A percentile compares a stretch with the other conserved stretches of the same genome.
These are phyloP conservation scores for Tubulanus polymorphus DNA, from an alignment of 2,888 invertebrate species.

Conservation along the genomic window DNA sequence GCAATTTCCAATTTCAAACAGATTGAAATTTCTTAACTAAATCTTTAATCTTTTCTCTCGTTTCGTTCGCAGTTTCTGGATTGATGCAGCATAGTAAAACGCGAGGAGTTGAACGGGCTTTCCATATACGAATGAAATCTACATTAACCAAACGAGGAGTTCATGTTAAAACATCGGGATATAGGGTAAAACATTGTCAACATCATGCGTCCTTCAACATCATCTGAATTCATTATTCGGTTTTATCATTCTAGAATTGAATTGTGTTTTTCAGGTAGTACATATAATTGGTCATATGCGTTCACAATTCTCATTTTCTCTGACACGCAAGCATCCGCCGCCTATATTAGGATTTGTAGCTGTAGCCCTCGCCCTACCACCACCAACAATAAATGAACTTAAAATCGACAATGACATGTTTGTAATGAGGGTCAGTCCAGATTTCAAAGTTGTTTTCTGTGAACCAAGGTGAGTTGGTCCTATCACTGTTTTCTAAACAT, in stretches of 20 bases:
- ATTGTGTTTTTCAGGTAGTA: conserved; percentile 71
- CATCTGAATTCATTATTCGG: too few relatives aligned
- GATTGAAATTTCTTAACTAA: conserved; percentile 1
- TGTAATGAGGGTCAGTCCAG: conserved; percentile 91
- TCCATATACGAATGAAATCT: conserved; percentile 94
- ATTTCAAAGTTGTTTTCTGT: conserved; percentile 94
- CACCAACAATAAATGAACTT: conserved; percentile 95
- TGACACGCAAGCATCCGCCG: conserved; percentile 67
- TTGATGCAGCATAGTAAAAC: conserved; percentile 43
- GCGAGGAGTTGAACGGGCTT: conserved; percentile 37
- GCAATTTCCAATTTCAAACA: not conserved
- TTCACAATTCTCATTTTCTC: conserved; percentile 88
- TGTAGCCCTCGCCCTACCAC: conserved; percentile 90
- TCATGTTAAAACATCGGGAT: conserved; percentile 52
- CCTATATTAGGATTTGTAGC: conserved; percentile 81
- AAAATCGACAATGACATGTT: conserved; percentile 81
- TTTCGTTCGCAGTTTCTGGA: conserved; percentile 28
- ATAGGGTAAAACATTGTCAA: conserved; percentile 39
- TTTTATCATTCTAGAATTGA: too few relatives aligned
- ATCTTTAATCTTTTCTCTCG: not conserved
- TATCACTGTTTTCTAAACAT: not conserved
- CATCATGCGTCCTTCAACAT: too few relatives aligned
- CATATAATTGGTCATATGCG: conserved; percentile 85
- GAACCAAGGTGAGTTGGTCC: conserved; percentile 76
- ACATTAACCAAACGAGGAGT: conserved; percentile 95